phyloP scores from a whole-genome alignment of 2,888 invertebrate genomes.

The Alcis repandata region DNA sequence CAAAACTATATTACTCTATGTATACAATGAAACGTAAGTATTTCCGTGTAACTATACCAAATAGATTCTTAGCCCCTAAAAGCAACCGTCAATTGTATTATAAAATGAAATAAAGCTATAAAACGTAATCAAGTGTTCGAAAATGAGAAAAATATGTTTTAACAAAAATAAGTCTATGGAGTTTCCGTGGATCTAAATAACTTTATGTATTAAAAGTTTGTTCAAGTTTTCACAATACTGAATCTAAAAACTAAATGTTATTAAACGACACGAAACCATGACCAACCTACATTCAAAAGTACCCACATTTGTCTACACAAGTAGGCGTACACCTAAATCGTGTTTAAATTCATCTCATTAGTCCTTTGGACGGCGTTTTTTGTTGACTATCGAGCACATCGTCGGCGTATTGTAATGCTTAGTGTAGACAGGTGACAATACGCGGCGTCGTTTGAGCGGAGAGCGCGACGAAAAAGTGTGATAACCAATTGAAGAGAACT shows the following conservation, averaged over 20 bases:
- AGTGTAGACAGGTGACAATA: slow-evolving; percentile 71
- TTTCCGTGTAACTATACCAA: too few species aligned
- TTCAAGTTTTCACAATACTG: too few species aligned
- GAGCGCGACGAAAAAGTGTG: slow-evolving; percentile 75
- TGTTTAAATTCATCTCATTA: slow-evolving; percentile 38
- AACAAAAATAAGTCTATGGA: not conserved
- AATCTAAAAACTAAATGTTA: slow-evolving; percentile 7
- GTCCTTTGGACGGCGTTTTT: slow-evolving; percentile 41
- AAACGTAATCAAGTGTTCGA: too few species aligned
- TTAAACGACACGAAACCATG: slow-evolving; percentile 16
- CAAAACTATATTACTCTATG: too few species aligned
- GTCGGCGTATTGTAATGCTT: slow-evolving; percentile 52
- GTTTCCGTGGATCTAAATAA: slow-evolving; percentile 1
- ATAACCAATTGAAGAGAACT: slow-evolving; percentile 68
- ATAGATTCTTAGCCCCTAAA: too few species aligned
- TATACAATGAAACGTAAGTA: too few species aligned
- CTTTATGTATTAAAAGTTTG: too few species aligned
- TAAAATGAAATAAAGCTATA: too few species aligned
- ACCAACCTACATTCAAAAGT: slow-evolving; percentile 30
- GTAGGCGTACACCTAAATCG: slow-evolving; percentile 37
- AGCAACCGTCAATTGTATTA: too few species aligned
- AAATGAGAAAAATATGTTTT: not conserved
- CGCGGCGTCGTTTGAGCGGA: slow-evolving; percentile 68
- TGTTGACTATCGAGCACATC: slow-evolving; percentile 44
- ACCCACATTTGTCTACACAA: slow-evolving; percentile 28